phyloP scores from a whole-genome alignment of 2,797 vertebrate genomes.

The Ambastaia sidthimunki region DNA sequence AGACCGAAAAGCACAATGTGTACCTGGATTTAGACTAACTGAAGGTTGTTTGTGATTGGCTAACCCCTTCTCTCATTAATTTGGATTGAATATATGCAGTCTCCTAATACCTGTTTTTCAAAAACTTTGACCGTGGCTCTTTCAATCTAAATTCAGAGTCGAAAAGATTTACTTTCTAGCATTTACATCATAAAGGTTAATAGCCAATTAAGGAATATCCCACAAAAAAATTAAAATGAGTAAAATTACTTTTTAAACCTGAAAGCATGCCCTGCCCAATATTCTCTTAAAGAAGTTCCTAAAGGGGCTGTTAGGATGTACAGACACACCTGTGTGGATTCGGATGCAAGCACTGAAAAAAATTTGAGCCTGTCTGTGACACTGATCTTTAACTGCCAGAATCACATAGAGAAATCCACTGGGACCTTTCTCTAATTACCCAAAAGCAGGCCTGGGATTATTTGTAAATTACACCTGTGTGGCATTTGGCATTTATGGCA shows the following conservation, averaged over 20 bases:
- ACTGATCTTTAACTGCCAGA: conserved; percentile 70
- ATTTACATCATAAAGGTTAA: not conserved
- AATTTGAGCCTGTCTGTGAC: conserved; percentile 35
- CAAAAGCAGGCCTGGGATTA: conserved; percentile 78
- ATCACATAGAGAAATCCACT: conserved; percentile 63
- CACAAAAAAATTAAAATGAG: not conserved
- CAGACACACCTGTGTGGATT: not conserved
- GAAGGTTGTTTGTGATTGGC: no score
- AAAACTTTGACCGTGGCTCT: no score
- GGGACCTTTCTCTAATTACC: conserved; percentile 76
- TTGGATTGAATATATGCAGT: no score
- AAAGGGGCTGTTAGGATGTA: not conserved
- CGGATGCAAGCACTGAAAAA: not conserved
- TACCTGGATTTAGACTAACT: no score
- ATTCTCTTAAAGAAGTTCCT: not conserved
- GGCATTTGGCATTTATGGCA: conserved; percentile 60
- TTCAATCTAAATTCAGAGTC: no score
- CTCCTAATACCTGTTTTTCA: no score
- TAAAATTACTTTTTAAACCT: not conserved
- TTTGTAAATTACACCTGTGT: conserved; percentile 81
- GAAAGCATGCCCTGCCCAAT: not conserved
- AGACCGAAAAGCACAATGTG: no score
- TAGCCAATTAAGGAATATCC: not conserved
- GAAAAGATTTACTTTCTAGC: no score
- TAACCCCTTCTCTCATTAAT: no score